Conservation (phyloP, 2,888 invertebrate species). For the Pollenia griseotomentosa region DNA sequence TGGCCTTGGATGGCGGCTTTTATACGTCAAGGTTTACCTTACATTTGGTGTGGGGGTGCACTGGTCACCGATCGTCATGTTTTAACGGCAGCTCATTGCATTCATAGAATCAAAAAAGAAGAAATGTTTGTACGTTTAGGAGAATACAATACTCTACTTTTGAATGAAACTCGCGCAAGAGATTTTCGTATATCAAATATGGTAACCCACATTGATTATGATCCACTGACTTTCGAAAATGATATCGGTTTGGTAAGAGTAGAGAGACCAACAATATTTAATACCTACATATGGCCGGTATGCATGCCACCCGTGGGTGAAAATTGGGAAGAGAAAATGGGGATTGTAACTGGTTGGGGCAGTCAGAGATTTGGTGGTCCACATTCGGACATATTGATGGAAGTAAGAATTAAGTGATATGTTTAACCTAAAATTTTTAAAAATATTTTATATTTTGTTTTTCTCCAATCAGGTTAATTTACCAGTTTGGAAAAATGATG, state of each 20-base stretch:
- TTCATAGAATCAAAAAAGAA: conserved; percentile 85
- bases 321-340: conserved; percentile 86
- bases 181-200: conserved; percentile 89
- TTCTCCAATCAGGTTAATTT: conserved; percentile 84
- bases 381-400: conserved; percentile 88
- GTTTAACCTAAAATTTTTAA: neutral
- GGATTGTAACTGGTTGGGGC: conserved; percentile 92
- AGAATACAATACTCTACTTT: conserved; percentile 90
- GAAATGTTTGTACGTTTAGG: conserved; percentile 90
- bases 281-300: conserved; percentile 92
- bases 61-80: conserved; percentile 88
- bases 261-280: conserved; percentile 88
- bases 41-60: conserved; percentile 90
- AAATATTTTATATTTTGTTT: neutral
- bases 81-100: conserved; percentile 84
- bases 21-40: conserved; percentile 86
- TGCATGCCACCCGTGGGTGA: conserved; percentile 90
- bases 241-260: conserved; percentile 91
- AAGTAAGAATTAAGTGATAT: conserved; percentile 85
- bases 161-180: conserved; percentile 88
- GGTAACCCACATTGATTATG: conserved; percentile 88
- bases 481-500: conserved; percentile 90
- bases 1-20: conserved; percentile 95
- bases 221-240: conserved; percentile 88
- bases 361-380: conserved; percentile 90